Evolutionary conservation across 2,888 invertebrate species (phyloP), one percentile per base, ranked within the genome.

Genomic region (Smittia sp.): DNA sequence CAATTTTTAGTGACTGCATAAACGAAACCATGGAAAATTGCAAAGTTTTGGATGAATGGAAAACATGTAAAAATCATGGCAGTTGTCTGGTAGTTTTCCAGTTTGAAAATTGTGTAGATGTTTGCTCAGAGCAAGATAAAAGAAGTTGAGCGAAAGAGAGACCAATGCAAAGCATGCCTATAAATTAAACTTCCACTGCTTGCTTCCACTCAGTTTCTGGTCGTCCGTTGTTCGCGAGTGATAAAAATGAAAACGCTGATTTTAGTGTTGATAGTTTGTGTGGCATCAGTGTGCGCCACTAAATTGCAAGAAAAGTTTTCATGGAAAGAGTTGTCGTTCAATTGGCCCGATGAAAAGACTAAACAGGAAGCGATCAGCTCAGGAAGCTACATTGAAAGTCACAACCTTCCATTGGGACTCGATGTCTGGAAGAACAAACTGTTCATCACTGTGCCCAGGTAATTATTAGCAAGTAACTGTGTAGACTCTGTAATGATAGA

Each of bases 361-460:
- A 85, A 86, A 77, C 85, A 86, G 76, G 84, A 83, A 22, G 89
- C 90, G 13, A 81, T 90, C n/a, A 83, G 82, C 54, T 84, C 83
- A 15, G 87, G 87, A 54, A 83, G 83, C 67, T 91, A 88, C 78
- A 82, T 89, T 3, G 86, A 85, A 9, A 86, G 83, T 73, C 86
- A 91, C 79, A 91, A 90, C 81, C 81, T 90, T 67, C 90, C 90
- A 0, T 81, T 91, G 67, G 91, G 91, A 11, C 77, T 92, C 75
- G 90, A 88, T 73, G 84, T 87, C 74, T 91, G 90, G 90, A 86
- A 85, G 78, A 84, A 89, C 81, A 91, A 88, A 84, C 80, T 88
- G 62, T 91, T 88, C 78, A 84, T 90, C 41, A 90, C 90, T 6
- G 86, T 90, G 24, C 90, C 90, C 74, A 85, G 86, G 86, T 86